These are phyloP conservation scores for Troides helena DNA, from an alignment of 2,888 invertebrate genomes.

Conservation along the genomic window DNA sequence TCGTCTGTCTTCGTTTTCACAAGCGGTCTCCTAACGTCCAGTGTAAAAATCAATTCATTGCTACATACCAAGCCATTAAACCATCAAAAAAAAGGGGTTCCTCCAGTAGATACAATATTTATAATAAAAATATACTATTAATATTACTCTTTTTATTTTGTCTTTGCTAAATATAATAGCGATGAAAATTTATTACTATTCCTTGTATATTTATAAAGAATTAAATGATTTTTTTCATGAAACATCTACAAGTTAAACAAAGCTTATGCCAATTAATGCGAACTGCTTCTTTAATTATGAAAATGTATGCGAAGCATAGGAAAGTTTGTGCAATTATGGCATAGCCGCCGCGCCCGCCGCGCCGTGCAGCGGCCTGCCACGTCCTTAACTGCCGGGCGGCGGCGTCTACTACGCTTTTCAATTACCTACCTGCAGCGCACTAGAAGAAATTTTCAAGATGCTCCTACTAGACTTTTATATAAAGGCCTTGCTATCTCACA, in stretches of 20 bases:
- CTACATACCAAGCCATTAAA: no score
- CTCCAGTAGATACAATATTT: no score
- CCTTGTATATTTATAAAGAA: no score
- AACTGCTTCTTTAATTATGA: slow-evolving; percentile 77
- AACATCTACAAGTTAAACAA: slow-evolving; percentile 37
- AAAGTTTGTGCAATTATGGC: slow-evolving; percentile 78
- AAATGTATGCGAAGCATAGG: slow-evolving; percentile 79
- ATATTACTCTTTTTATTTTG: no score
- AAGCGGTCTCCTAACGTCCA: no score
- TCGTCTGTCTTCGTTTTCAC: no score
- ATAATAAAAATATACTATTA: no score
- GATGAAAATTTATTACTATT: no score
- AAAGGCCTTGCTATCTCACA: slow-evolving; percentile 28
- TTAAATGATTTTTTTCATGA: background rate
- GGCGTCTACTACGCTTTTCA: slow-evolving; percentile 66
- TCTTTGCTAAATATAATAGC: no score
- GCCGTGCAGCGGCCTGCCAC: slow-evolving; percentile 60
- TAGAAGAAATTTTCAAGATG: slow-evolving; percentile 59
- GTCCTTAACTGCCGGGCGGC: slow-evolving; percentile 62
- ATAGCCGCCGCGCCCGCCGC: slow-evolving; percentile 43
- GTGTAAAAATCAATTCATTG: no score
- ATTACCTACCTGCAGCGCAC: slow-evolving; percentile 61
- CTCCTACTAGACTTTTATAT: slow-evolving; percentile 49
- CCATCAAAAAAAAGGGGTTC: no score
- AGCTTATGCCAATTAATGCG: slow-evolving; percentile 64